These are phyloP conservation scores for Pocillopora grandis DNA, from an alignment of 92 coral and sea anemone genomes.

Conservation along the genomic window DNA sequence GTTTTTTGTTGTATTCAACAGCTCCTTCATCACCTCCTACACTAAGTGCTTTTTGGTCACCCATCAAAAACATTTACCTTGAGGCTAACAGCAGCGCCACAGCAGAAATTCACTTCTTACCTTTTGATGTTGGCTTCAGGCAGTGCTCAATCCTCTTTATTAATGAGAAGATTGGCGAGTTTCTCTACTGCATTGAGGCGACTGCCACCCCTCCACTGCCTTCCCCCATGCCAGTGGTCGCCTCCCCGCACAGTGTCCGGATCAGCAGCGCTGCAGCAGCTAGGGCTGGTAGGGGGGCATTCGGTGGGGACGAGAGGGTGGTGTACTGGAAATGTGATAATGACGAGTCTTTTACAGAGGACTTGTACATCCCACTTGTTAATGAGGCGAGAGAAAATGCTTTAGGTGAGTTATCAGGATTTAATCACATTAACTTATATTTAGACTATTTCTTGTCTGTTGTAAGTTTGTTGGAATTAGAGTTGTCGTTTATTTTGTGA, in stretches of 20 bases:
- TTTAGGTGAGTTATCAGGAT: conserved; percentile 61
- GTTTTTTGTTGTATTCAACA: conserved; percentile 2
- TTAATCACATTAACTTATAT: neutral
- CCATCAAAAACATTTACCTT: conserved; percentile 69
- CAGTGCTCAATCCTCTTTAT: conserved; percentile 97
- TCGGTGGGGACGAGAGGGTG: conserved; percentile 96
- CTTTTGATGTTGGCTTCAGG: conserved; percentile 87
- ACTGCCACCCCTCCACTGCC: conserved; percentile 89
- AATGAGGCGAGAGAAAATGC: conserved; percentile 89
- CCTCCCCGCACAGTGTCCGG: conserved; percentile 87
- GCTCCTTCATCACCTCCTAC: conserved; percentile 56
- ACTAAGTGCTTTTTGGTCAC: conserved; percentile 94
- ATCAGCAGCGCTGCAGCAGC: conserved; percentile 97
- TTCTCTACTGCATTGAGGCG: conserved; percentile 94
- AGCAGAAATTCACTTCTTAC: conserved; percentile 89
- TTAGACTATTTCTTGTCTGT: neutral
- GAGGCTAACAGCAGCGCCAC: conserved; percentile 72
- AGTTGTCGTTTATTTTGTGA: neutral
- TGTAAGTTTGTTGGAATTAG: neutral
- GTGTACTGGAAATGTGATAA: conserved; percentile 97
- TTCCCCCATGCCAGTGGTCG: conserved; percentile 82
- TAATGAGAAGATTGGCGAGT: conserved; percentile 95
- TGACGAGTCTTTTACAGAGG: conserved; percentile 86
- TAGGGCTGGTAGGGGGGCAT: conserved; percentile 80
- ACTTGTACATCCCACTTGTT: conserved; percentile 70